Evolutionary conservation across 2,113 vertebrate species (phyloP).

Genomic region (Gambusia affinis): DNA sequence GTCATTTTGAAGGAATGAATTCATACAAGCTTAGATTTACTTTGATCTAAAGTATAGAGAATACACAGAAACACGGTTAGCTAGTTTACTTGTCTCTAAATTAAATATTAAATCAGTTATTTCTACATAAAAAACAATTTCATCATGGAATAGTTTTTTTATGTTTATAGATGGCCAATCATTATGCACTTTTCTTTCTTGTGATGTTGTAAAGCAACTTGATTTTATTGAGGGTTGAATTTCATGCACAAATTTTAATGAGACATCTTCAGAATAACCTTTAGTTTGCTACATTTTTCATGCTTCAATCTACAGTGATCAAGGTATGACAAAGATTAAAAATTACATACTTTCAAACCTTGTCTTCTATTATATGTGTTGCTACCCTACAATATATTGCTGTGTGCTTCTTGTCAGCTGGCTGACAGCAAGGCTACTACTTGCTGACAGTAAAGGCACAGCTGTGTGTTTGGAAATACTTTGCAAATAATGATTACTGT

Average conservation of each 20-base stretch:
- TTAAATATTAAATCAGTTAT: slow-evolving; percentile 7
- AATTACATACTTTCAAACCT: neutral
- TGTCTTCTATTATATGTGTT: neutral
- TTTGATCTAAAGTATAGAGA: slow-evolving; percentile 32
- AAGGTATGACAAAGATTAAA: neutral
- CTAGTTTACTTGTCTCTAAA: slow-evolving; percentile 20
- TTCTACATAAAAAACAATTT: neutral
- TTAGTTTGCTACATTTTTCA: neutral
- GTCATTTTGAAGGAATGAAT: slow-evolving; percentile 40
- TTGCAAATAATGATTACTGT: too few relatives aligned
- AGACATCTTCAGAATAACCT: slow-evolving; percentile 43
- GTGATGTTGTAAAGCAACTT: neutral
- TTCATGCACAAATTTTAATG: slow-evolving; percentile 55
- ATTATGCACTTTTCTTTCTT: neutral
- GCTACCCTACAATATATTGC: neutral
- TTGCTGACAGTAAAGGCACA: neutral
- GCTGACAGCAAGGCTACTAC: neutral
- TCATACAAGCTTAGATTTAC: slow-evolving; percentile 11
- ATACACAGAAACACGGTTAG: slow-evolving; percentile 21
- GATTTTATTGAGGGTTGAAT: slow-evolving; percentile 16
- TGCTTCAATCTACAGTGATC: neutral
- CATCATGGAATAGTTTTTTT: neutral
- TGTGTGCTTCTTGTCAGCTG: neutral
- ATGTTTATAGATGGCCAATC: neutral
- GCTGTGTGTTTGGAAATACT: neutral